Base-by-base conservation (phyloP, 2,797 vertebrate species). In the Mus minutoides region DNA sequence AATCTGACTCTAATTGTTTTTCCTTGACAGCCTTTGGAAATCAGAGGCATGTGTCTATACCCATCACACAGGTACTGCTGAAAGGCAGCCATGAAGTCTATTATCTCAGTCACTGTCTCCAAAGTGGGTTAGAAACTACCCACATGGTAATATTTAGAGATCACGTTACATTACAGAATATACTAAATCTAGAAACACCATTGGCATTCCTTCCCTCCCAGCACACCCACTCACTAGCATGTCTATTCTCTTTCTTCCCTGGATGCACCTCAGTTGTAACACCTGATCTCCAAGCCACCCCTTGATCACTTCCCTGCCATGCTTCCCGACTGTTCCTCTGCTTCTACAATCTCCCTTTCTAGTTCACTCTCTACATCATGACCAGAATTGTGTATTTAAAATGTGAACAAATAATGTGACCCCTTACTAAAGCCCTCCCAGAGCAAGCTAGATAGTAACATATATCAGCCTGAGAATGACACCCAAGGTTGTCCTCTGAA, bases 241-340 rank as follows among this genome's bases (percentile, higher is more conserved):
- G 9, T 26, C 21, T 49, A 2, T 17, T 37, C n/a, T 49, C 19
- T 69, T 69, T n/a, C 52, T 56, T 52, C 29, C 34, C 31, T 26
- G 34, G 22, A 54, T 62, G 11, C 6, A 8, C 64, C 78, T 91
- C 75, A 73, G 1, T 2, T 37, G n/a, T 8, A 37, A 40, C 24
- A 3, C 8, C 12, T 0, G 6, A 34, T n/a, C 34, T 69, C 40
- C 46, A 46, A 16, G 60, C 3, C 26, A 6, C 24, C 31, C 54
- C 37, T 69, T 58, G 37, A 19, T 31, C 31, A 0, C 26, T 2
- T 40, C 1, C 29, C 26, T 22, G 2, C 43, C 14, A 0, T 0
- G 5, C 10, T 69, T 43, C 49, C 54, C 21, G 11, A 4, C 10
- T 13, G 10, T 54, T 10, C 29, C 67, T 21, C 6, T 6, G n/a